Evolutionary conservation across 2,113 vertebrate species (phyloP), one percentile per base, ranked within the genome.

Genomic region (Tenebrosternarchus preto): DNA sequence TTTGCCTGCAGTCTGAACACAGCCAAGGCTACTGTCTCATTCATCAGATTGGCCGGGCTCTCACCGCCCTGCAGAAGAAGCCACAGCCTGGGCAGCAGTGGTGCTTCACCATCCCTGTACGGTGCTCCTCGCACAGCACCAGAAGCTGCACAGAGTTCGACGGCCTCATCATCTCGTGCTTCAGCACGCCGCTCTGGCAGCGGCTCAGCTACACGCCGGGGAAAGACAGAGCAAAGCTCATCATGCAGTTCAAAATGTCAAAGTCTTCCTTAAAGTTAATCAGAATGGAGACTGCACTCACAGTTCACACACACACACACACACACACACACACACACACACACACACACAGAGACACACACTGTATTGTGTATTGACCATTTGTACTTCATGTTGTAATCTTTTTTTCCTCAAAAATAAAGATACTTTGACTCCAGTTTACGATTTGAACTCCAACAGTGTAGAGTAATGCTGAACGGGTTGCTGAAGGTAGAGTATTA

Each of bases 51-150:
- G 27, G 29, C 19, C 33, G 39, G 70, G 33, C 69, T 95, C 95
- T 95, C 89, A 99, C 97, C 67, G 97, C 97, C 75, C 95, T 95
- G 90, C 97, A 99, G 94, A 98, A 99, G 93, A 94, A 96, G 86
- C 97, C 96, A 43, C 97, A 99, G 86, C 97, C 97, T 0, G 97
- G 97, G 85, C 97, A 99, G 92, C 97, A 98, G 90, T 99, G 97
- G 90, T 98, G 97, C 88, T 99, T 98, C 88, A 96, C 96, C 96
- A 98, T 99, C 89, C 95, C 95, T 55, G 93, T 94, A 88, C 97
- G 94, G 90, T 98, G 97, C 90, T 98, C 97, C 87, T 99, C 97
- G 68, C 97, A 99, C 82, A 99, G 92, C 83, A 98, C 97, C 88
- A 98, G 91, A 82, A 98, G 95, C 78, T 96, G 97, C 71, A 97